Evolutionary conservation across 1,140 invertebrate species (phyloP), one percentile per base, ranked within the genome.

Genomic region (Leptopilina boulardi): DNA sequence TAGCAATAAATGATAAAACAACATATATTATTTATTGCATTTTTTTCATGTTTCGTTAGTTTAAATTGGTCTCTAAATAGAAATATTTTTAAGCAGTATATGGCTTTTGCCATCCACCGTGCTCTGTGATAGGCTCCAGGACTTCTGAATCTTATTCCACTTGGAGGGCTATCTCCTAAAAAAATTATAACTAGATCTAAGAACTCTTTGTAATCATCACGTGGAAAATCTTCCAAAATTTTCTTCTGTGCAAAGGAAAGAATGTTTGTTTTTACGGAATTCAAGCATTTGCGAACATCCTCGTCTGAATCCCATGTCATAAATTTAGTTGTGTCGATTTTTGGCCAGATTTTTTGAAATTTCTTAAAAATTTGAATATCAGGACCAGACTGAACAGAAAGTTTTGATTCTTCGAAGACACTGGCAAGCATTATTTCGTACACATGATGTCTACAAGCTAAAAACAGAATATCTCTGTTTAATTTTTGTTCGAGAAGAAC

Each of bases 1-100:
- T 87, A 86, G 11, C 85, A 71, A 66, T 66, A 66, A 9, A 81
- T 72, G 54, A 87, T 74, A 77, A 88, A 87, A 30, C 80, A 41
- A 73, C 80, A 84, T 71, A 87, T 74, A 56, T 79, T 75, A 15
- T 74, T 76, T 21, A 87, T 66, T 8, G 47, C 74, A n/a, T 0
- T 77, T 80, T 75, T 76, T 56, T 88, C 86, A 47, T 70, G 66
- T 47, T 56, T 54, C 19, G 56, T 84, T 18, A 87, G 72, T 26
- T 82, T 77, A 11, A 83, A 76, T 41, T 77, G 70, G 15, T 66
- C 70, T 10, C 77, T 54, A 59, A 84, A 82, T 26, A 84, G 44
- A 54, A 70, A 82, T 26, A 84, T 82, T 80, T 81, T 81, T 13
- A 83, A 47, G 4, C 56, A 42, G 59, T 84, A 84, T 21, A 81